Conservation (phyloP, 2,888 invertebrate species). For the Stomorhina lunata region DNA sequence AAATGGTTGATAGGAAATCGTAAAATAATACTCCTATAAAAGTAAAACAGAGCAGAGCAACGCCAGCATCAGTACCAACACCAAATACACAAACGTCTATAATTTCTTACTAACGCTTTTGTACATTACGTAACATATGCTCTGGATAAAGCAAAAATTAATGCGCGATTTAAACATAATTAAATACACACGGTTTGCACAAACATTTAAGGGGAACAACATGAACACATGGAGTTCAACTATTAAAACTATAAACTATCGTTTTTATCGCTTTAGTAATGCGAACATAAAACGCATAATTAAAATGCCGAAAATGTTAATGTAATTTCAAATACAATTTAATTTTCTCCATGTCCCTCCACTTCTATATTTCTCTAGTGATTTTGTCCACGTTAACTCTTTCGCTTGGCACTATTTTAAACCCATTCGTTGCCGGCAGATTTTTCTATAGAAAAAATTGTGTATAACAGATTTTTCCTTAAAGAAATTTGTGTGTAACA, state of each 20-base stretch:
- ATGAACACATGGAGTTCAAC: neutral
- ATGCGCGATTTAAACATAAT: neutral
- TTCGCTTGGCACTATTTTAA: neutral
- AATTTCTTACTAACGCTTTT: neutral
- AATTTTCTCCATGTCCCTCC: neutral
- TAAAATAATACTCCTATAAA: neutral
- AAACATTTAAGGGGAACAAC: too few species aligned
- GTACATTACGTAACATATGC: neutral
- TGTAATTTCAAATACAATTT: slow-evolving; percentile 26
- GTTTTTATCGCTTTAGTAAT: neutral
- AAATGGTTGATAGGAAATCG: slow-evolving; percentile 22
- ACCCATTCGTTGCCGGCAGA: too few species aligned
- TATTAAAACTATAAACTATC: neutral
- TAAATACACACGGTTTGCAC: neutral
- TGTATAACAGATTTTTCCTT: too few species aligned
- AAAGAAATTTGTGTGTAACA: too few species aligned
- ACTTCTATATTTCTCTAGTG: neutral
- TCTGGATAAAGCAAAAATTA: neutral
- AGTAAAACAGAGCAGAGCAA: too few species aligned
- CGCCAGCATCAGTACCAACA: too few species aligned
- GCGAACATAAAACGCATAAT: neutral
- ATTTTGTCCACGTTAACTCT: neutral
- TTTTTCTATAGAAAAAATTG: too few species aligned
- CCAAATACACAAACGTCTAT: neutral
- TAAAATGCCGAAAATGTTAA: slow-evolving; percentile 35